These are phyloP conservation scores for Intellagama lesueurii DNA, from an alignment of 2,797 vertebrate genomes.

Conservation along the genomic window DNA sequence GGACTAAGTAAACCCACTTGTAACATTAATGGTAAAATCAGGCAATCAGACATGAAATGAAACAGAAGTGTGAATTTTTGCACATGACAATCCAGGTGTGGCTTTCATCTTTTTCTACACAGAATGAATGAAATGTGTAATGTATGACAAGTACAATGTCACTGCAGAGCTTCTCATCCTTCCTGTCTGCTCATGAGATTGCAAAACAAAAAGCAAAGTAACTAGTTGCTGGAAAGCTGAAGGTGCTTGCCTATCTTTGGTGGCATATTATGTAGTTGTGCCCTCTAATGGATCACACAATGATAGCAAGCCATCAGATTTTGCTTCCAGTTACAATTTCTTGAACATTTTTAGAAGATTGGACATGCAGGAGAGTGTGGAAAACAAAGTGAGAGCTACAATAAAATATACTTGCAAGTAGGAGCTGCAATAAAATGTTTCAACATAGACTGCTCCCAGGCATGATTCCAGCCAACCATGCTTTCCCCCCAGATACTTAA, in stretches of 20 bases:
- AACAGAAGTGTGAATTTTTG: background rate
- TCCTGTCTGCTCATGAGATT: background rate
- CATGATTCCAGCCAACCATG: background rate
- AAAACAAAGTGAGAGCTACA: background rate
- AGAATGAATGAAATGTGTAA: background rate
- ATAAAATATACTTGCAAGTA: background rate
- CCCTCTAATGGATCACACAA: conserved; percentile 36
- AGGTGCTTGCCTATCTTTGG: background rate
- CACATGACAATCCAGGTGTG: background rate
- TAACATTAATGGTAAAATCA: background rate
- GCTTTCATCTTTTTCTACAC: background rate
- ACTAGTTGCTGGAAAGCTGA: background rate
- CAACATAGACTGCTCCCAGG: background rate
- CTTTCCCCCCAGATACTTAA: background rate
- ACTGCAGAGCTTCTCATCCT: background rate
- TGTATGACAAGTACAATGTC: background rate
- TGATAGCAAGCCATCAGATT: background rate
- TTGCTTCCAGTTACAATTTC: background rate
- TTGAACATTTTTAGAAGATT: background rate
- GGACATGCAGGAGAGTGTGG: background rate
- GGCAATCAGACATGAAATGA: background rate
- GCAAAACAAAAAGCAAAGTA: background rate
- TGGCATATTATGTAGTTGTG: background rate
- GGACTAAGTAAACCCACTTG: background rate
- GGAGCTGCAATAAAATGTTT: background rate